phyloP scores from a whole-genome alignment of 2,797 vertebrate species.

The Tauraco hartlaubi region DNA sequence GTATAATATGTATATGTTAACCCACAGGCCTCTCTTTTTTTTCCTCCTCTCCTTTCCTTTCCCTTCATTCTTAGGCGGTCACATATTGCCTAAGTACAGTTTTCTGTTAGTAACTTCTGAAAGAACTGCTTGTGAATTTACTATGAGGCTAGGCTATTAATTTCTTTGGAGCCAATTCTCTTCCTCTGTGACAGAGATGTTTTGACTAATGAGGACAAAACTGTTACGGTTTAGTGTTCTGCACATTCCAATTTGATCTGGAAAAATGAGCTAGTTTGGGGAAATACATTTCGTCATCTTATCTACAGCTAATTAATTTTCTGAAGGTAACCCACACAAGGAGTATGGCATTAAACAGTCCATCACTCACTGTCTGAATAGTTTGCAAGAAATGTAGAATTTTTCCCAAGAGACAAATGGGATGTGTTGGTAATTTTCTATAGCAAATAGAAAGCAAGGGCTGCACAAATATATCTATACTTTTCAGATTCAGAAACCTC shows the following conservation, averaged over 20 bases:
- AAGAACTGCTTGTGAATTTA: conserved; percentile 3
- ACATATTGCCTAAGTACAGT: neutral
- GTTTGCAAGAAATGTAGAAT: neutral
- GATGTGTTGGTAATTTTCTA: neutral
- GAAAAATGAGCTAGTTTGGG: neutral
- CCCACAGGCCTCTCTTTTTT: neutral
- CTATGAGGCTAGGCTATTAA: neutral
- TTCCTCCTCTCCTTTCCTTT: neutral
- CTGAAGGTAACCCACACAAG: neutral
- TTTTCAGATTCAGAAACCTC: neutral
- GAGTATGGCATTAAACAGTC: neutral
- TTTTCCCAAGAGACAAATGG: neutral
- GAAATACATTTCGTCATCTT: neutral
- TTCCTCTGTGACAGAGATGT: neutral
- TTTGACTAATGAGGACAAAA: conserved; percentile 28
- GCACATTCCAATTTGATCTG: neutral
- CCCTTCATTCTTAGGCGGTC: neutral
- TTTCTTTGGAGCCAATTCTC: neutral
- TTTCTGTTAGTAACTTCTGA: neutral
- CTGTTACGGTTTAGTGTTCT: neutral
- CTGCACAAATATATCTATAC: neutral
- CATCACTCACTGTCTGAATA: neutral
- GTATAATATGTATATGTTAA: neutral
- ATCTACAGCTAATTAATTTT: neutral
- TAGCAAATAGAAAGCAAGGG: neutral